Percentiles rank a stretch among this genome's conserved stretches.
Conservation (phyloP, 2,797 vertebrate species). For the Pseudocheirus occidentalis region DNA sequence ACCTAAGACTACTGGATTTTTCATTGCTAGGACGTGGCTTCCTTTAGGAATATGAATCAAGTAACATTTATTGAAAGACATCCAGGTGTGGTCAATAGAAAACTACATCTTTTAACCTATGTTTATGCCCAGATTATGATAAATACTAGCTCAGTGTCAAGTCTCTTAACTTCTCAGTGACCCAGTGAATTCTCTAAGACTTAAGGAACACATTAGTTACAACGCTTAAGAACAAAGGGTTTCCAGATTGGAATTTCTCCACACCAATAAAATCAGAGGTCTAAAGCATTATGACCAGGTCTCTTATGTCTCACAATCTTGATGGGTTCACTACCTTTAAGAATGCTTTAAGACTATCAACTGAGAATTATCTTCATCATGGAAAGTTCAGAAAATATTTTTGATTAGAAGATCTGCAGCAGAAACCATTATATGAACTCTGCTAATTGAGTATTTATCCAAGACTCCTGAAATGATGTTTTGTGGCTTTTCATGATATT, state of each 20-base stretch:
- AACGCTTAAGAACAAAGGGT: accelerated
- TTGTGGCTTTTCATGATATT: background rate
- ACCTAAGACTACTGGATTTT: background rate
- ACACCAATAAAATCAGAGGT: background rate
- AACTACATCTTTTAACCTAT: background rate
- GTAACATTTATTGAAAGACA: background rate
- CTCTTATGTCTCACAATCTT: background rate
- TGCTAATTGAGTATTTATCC: background rate
- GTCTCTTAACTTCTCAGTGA: background rate
- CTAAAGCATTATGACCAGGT: background rate
- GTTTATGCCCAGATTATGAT: background rate
- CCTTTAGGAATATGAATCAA: background rate
- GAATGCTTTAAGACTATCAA: background rate
- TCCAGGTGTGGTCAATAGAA: background rate
- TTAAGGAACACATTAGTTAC: background rate
- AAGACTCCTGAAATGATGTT: background rate
- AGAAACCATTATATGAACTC: background rate
- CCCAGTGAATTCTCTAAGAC: background rate
- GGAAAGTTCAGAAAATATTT: background rate
- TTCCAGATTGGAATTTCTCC: background rate
- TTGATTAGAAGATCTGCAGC: background rate
- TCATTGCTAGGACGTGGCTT: background rate
- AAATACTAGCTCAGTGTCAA: background rate
- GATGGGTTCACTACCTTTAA: background rate
- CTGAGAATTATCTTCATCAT: background rate